phyloP scores from a whole-genome alignment of 2,113 vertebrate species.

The Dunckerocampus dactyliophorus region DNA sequence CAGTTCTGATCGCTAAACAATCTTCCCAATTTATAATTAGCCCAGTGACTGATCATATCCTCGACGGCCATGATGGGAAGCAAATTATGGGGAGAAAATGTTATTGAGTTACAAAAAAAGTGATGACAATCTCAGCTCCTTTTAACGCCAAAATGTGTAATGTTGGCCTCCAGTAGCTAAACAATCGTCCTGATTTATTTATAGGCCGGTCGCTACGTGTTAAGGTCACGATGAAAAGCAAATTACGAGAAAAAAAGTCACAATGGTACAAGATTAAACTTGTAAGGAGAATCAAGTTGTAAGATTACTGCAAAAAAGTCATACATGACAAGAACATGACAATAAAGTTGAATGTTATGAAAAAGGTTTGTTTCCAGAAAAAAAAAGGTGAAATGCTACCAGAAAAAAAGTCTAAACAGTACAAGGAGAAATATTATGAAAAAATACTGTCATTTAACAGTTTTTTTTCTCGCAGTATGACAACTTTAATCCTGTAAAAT shows the following conservation, averaged over 20 bases:
- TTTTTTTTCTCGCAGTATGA: background rate
- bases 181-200: constrained; percentile 13
- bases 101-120: too few relatives aligned
- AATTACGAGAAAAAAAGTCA: background rate
- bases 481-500: background rate
- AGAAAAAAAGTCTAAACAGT: too few relatives aligned
- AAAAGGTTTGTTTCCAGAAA: too few relatives aligned
- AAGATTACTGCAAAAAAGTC: background rate
- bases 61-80: background rate
- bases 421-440: too few relatives aligned
- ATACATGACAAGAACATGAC: background rate
- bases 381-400: too few relatives aligned
- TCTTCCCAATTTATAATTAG: too few relatives aligned
- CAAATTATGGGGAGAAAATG: background rate
- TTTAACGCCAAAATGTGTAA: constrained; percentile 37
- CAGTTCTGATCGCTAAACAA: too few relatives aligned
- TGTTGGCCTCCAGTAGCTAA: constrained; percentile 5
- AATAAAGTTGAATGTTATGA: background rate
- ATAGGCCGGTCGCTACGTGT: background rate
- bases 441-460: background rate
- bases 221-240: background rate
- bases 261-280: background rate
- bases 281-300: background rate
- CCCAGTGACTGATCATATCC: background rate
- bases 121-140: too few relatives aligned